Evolutionary conservation across 2,888 invertebrate species (phyloP), one percentile per base, ranked within the genome.

Genomic region (Coleophora flavipennella): DNA sequence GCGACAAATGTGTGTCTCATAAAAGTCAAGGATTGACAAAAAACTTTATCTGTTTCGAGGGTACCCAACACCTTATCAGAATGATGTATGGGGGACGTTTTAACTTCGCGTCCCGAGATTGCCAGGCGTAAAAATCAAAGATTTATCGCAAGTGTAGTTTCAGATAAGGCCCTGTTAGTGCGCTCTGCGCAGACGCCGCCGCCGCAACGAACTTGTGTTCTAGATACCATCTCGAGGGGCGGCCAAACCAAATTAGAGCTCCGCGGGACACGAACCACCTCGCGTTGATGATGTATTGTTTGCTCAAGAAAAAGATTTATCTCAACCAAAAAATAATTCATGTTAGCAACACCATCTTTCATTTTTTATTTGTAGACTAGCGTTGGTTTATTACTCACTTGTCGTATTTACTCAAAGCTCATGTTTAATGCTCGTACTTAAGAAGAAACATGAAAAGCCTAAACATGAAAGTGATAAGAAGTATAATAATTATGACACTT

Each of bases 1-100:
- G 36, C 38, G 41, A 42, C 38, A 38, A 40, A 33, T 40, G 35
- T 35, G 27, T 26, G 33, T 38, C 35, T 35, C 35, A 40, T 40
- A 40, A 43, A 43, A 43, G 37, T 35, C 20, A 25, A 20, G 20
- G 3, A 20, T 20, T 35, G 11, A 40, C 40, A 43, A 43, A 39
- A 43, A 43, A 35, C 31, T 40, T 40, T 33, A 27, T 20, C 25
- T 36, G 14, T 26, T 36, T 20, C 33, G 39, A 31, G 29, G 25
- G 28, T 10, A 13, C 34, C 29, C 31, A 10, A n/a, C 27, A 33
- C 36, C 28, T 39, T 38, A 39, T 42, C 39, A 25, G 29, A 25
- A 33, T 41, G 25, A 36, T 32, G 25, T 41, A 38, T 26, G 10
- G 34, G 11, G 32, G 6, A 13, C 13, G 27, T 29, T 35, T 40